Percentiles rank a stretch among this genome's conserved stretches.
phyloP scores from a whole-genome alignment of 1,140 invertebrate genomes.

The Aphaenogaster floridana region DNA sequence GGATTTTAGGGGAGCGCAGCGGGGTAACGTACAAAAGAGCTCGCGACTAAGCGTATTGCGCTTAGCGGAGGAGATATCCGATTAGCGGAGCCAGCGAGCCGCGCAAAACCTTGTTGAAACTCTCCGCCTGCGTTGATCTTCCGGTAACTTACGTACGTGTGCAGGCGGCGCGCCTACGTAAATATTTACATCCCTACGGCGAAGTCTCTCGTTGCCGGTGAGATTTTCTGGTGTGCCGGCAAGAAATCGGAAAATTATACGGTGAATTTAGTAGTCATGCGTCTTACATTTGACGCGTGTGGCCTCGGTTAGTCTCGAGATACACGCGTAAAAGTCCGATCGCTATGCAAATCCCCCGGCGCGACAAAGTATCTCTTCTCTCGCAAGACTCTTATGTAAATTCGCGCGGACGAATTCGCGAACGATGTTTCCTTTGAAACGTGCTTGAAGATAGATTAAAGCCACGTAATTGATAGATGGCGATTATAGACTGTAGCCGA shows the following conservation, averaged over 20 bases:
- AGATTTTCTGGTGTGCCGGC: slow-evolving; percentile 8
- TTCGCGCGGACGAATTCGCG: not conserved
- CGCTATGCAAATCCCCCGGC: not conserved
- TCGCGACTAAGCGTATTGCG: slow-evolving; percentile 8
- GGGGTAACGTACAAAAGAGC: not conserved
- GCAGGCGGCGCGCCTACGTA: slow-evolving; percentile 10
- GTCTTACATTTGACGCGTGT: not conserved
- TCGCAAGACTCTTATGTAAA: not conserved
- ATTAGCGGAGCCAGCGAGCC: slow-evolving; percentile 38
- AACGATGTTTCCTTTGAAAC: not conserved
- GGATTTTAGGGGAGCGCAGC: not conserved
- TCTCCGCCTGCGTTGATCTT: slow-evolving; percentile 39
- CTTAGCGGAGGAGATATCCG: slow-evolving; percentile 19
- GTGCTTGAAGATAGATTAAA: not conserved
- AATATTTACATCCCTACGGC: slow-evolving; percentile 56
- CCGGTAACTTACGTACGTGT: slow-evolving; percentile 34
- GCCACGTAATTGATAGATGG: not conserved
- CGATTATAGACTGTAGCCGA: not conserved
- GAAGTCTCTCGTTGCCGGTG: slow-evolving; percentile 24
- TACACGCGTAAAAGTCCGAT: not conserved
- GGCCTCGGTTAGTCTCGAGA: not conserved
- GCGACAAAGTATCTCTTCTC: not conserved
- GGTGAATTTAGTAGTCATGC: slow-evolving; percentile 31
- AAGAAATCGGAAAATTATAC: slow-evolving; percentile 51
- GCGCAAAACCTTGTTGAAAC: slow-evolving; percentile 41